phyloP scores from a whole-genome alignment of 2,113 vertebrate genomes.

The Bufo bufo region DNA sequence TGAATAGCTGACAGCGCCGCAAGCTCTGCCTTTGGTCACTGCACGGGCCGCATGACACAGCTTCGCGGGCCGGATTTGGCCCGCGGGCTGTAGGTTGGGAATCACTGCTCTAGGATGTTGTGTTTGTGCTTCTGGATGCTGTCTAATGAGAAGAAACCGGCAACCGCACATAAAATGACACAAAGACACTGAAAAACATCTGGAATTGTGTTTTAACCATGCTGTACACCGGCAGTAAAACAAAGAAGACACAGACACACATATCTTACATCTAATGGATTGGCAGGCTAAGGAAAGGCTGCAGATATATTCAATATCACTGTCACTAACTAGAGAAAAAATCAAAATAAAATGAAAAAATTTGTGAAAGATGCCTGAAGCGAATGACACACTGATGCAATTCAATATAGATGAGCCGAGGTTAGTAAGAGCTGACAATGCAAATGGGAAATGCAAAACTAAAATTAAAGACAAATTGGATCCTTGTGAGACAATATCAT shows the following conservation, averaged over 20 bases:
- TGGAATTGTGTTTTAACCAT: conserved; percentile 4
- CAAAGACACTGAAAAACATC: conserved; percentile 10
- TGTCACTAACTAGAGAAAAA: conserved; percentile 26
- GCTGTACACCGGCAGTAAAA: not conserved
- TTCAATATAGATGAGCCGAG: not conserved
- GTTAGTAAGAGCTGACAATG: conserved; percentile 4
- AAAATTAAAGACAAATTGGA: not conserved
- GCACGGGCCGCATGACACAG: too few relatives aligned
- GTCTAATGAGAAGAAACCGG: not conserved
- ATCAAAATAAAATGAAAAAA: not conserved
- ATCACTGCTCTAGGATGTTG: not conserved
- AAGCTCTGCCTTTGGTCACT: too few relatives aligned
- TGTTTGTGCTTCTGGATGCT: not conserved
- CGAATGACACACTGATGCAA: not conserved
- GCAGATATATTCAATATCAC: conserved; percentile 14
- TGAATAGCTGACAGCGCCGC: too few relatives aligned
- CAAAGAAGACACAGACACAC: not conserved
- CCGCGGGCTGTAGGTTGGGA: too few relatives aligned
- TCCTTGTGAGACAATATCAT: not conserved
- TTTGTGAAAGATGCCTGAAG: conserved; percentile 19
- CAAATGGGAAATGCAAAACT: not conserved
- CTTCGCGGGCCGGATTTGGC: too few relatives aligned
- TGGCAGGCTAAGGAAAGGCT: not conserved
- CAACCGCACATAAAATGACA: not conserved
- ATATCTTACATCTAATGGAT: conserved; percentile 24